A percentile compares a stretch with the other conserved stretches of the same genome.
Conservation (phyloP, 2,888 invertebrate species). For the Drosophila mimetica region DNA sequence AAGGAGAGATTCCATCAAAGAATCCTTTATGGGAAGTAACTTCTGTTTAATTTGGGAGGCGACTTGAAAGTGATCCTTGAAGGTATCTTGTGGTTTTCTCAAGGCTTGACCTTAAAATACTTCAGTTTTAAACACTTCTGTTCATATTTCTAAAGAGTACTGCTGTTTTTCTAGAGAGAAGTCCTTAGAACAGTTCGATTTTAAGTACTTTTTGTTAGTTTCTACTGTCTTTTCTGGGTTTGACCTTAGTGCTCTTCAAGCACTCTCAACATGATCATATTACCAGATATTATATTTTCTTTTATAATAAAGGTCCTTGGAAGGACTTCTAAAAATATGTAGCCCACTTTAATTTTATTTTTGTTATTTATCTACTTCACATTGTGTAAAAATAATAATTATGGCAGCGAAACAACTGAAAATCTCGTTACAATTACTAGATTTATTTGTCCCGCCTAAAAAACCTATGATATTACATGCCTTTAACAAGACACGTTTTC, state of each 20-base stretch:
- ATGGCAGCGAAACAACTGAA: background rate
- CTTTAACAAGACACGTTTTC: constrained; percentile 15
- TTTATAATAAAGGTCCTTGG: background rate
- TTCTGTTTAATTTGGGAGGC: constrained; percentile 39
- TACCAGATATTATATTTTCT: background rate
- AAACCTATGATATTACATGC: constrained; percentile 8
- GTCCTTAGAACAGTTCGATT: background rate
- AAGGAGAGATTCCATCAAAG: constrained; percentile 1
- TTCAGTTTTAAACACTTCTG: constrained; percentile 1
- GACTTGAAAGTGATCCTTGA: constrained; percentile 23
- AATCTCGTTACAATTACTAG: constrained; percentile 1
- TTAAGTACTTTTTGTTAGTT: constrained; percentile 2
- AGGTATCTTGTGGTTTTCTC: constrained; percentile 31
- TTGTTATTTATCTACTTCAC: no score
- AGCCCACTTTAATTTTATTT: no score
- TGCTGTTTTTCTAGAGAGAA: constrained; percentile 4
- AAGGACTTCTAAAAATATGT: background rate
- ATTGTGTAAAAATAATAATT: no score
- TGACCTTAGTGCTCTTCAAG: background rate
- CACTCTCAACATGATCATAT: background rate
- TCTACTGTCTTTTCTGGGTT: constrained; percentile 6
- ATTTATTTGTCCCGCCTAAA: constrained; percentile 13
- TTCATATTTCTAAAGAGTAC: constrained; percentile 18
- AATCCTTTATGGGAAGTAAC: constrained; percentile 31
- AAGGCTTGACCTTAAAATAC: constrained; percentile 16